Evolutionary conservation across 2,113 vertebrate species (phyloP).

Genomic region (Australoheros scitulus): DNA sequence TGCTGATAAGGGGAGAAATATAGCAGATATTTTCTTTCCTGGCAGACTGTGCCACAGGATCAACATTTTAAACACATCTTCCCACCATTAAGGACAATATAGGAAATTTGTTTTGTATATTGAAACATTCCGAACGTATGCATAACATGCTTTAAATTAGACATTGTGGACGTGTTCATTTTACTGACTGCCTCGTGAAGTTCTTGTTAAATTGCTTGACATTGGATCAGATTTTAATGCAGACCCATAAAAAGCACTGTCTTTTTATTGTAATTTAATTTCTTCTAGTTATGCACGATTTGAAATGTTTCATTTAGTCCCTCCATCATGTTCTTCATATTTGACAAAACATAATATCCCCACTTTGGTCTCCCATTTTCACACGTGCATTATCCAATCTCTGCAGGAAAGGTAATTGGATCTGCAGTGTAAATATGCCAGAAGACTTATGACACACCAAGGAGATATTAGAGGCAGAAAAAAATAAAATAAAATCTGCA

Average conservation of each 20-base stretch:
- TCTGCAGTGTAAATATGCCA: constrained; percentile 61
- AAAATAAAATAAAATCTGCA: constrained; percentile 42
- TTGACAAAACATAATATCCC: constrained; percentile 21
- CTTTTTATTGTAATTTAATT: constrained; percentile 20
- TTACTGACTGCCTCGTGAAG: not conserved
- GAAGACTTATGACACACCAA: constrained; percentile 50
- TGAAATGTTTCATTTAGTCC: constrained; percentile 14
- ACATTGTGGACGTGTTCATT: not conserved
- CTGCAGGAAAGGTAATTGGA: constrained; percentile 58
- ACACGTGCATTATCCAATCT: constrained; percentile 14
- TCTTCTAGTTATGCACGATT: not conserved
- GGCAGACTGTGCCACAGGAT: constrained; percentile 18
- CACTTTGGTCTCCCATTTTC: constrained; percentile 11
- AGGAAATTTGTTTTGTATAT: not conserved
- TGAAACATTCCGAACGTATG: not conserved
- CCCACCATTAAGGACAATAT: not conserved
- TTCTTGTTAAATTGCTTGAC: not conserved
- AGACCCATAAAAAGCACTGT: not conserved
- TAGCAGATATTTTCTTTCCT: constrained; percentile 4
- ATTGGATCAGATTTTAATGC: constrained; percentile 2
- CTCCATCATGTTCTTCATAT: constrained; percentile 29
- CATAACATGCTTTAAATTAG: not conserved
- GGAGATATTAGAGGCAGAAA: constrained; percentile 27
- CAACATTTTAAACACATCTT: constrained; percentile 17
- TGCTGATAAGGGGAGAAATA: constrained; percentile 31